Evolutionary conservation across 2,113 vertebrate genomes (phyloP), one percentile per base, ranked within the genome.

Genomic region (Serilophus lunatus): DNA sequence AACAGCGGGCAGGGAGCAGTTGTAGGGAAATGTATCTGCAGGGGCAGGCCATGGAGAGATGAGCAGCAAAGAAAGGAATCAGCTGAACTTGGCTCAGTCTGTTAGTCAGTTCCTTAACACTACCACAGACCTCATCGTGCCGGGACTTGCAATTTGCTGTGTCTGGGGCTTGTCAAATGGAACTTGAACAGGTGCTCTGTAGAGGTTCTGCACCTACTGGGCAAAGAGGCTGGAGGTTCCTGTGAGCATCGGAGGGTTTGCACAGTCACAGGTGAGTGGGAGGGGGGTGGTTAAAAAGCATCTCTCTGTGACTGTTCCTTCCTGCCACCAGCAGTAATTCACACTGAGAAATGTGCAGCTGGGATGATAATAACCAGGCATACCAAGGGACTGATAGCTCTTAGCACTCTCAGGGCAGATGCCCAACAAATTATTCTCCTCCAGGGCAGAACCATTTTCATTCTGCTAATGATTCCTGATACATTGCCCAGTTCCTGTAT

Each of bases 361-460:
- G 85, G 57, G 59, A 80, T 68, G 76, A 79, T 51, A 96, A 88
- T 18, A 93, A 85, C 44, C 25, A 71, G 57, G 54, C 53, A 63
- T 18, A 72, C 53, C 84, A 57, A 71, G 92, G 83, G 83, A 95
- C 64, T 4, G 2, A 81, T 29, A 63, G 40, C 69, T 92, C 72
- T 35, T 70, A 44, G 66, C 4, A 5, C 40, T 82, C 71, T 74
- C 64, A 45, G 68, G 72, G 51, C 29, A 66, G 54, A 54, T 75
- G 65, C 77, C 51, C 87, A 89, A 91, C 35, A 86, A 88, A 84
- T 92, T 29, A 71, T 71, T 93, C 76, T 75, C 57, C 95, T 93
- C 80, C 28, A 40, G 65, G 83, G 77, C 61, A 95, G 85, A 89
- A 10, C 19, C 40, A 40, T 42, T 84, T 84, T 89, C 61, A 60